Base-by-base conservation (phyloP, 2,113 vertebrate genomes). In the Connochaetes taurinus region DNA sequence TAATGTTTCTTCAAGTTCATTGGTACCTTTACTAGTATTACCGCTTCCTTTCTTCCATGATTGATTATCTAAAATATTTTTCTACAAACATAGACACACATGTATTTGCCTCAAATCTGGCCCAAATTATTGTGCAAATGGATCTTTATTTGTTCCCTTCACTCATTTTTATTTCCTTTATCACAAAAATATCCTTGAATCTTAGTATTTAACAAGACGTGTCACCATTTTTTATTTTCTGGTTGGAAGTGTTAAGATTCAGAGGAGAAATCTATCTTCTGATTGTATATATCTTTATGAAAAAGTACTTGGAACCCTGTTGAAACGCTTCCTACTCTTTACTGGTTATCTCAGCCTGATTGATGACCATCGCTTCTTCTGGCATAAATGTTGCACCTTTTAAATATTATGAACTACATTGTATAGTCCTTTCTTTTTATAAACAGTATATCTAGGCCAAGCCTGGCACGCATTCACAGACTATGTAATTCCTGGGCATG, bases 11-110 rank as follows among this genome's bases (percentile, higher is more conserved):
- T 67, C 62, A 91, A 95, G 21, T 36, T 74, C 17, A 40, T 25
- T 25, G 47, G 16, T 33, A 50, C 29, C 78, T 81, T 81, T 81
- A 81, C 29, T 21, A 55, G 47, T 52, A 33, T 91, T 95, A 40
- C 17, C 58, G 29, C 16, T 40, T 80, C 1, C 23, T 64, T 97
- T 76, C 33, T 50, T 71, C 91, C 27, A 50, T 76, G 27, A 19
- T 83, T 87, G 29, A 90, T 95, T 80, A 47, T 91, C 27, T 90
- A 76, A 92, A 93, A 82, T 62, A 17, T 13, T 92, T 91, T 96
- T 40, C 47, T 74, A 27, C 16, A 82, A 33, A 92, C 86, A 86
- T 90, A 88, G 13, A 55, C 45, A 50, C 36, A 84, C 13, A 87
- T 3, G 0, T 36, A 76, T 40, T 95, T 98, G 27, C 27, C 29